phyloP scores from a whole-genome alignment of 2,113 vertebrate species.

The Forbesichthys papilliferus region DNA sequence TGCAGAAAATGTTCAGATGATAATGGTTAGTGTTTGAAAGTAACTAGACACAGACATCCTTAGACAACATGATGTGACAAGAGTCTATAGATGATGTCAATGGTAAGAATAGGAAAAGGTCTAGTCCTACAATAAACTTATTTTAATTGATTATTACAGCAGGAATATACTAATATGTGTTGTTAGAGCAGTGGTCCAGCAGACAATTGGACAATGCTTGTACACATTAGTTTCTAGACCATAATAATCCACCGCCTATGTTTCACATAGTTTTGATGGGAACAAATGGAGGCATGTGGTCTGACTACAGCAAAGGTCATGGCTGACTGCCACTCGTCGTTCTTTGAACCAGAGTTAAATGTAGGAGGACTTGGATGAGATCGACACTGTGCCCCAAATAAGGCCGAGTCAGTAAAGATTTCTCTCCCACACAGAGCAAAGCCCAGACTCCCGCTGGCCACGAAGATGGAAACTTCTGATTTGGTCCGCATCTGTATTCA shows the following conservation, averaged over 20 bases:
- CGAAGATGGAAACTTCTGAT: slow-evolving; percentile 51
- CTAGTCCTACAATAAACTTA: too few species aligned
- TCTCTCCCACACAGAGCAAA: slow-evolving; percentile 52
- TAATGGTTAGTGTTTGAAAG: too few species aligned
- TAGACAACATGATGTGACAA: too few species aligned
- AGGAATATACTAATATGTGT: too few species aligned
- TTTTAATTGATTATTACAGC: too few species aligned
- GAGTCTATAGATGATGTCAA: too few species aligned
- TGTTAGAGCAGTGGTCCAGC: background rate
- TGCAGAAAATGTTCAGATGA: too few species aligned
- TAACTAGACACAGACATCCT: too few species aligned
- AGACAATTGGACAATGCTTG: too few species aligned
- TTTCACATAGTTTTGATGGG: slow-evolving; percentile 16
- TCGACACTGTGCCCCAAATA: slow-evolving; percentile 50
- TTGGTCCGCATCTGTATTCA: slow-evolving; percentile 45
- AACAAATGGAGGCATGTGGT: slow-evolving; percentile 6
- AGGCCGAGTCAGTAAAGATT: slow-evolving; percentile 61
- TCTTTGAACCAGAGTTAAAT: slow-evolving; percentile 33
- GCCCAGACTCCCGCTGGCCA: slow-evolving; percentile 37
- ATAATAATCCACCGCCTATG: slow-evolving; percentile 5
- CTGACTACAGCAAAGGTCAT: slow-evolving; percentile 19
- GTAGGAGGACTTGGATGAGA: slow-evolving; percentile 23
- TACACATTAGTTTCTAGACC: background rate
- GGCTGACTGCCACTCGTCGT: slow-evolving; percentile 30
- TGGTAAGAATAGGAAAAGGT: too few species aligned